A percentile compares a stretch with the other conserved stretches of the same genome.
These are phyloP conservation scores for Campoplex nolae DNA, from an alignment of 2,888 invertebrate species.

Conservation along the genomic window DNA sequence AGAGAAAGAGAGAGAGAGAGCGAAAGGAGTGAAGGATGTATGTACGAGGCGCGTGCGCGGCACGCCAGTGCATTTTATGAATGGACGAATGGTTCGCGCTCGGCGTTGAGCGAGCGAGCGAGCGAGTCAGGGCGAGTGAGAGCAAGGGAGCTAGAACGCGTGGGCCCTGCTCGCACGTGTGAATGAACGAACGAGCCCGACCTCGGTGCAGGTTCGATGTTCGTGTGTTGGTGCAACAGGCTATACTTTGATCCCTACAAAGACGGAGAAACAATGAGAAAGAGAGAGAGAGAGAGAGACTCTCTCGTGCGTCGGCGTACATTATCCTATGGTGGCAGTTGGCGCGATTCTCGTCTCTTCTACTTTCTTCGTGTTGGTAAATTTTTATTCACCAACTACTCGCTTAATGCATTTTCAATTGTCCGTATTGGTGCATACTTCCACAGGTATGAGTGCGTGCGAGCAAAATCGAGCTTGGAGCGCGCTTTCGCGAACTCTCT, in stretches of 20 bases:
- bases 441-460: neutral
- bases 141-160: slow-evolving; percentile 31
- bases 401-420: slow-evolving; percentile 16
- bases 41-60: slow-evolving; percentile 72
- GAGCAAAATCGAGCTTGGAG: slow-evolving; percentile 24
- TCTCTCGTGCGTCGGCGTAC: slow-evolving; percentile 65
- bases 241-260: neutral
- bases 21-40: slow-evolving; percentile 32
- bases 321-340: slow-evolving; percentile 26
- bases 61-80: slow-evolving; percentile 77
- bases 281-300: slow-evolving; percentile 42
- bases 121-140: slow-evolving; percentile 57
- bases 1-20: neutral
- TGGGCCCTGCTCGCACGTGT: slow-evolving; percentile 54
- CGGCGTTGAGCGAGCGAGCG: slow-evolving; percentile 63
- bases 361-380: slow-evolving; percentile 24
- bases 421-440: neutral
- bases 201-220: slow-evolving; percentile 63
- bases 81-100: slow-evolving; percentile 75
- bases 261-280: neutral
- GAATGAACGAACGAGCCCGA: slow-evolving; percentile 76
- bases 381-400: neutral
- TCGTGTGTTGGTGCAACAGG: slow-evolving; percentile 62
- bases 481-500: slow-evolving; percentile 49
- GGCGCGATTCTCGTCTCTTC: slow-evolving; percentile 28